Evolutionary conservation across 2,888 invertebrate species (phyloP).

Genomic region (Diogma glabrata): DNA sequence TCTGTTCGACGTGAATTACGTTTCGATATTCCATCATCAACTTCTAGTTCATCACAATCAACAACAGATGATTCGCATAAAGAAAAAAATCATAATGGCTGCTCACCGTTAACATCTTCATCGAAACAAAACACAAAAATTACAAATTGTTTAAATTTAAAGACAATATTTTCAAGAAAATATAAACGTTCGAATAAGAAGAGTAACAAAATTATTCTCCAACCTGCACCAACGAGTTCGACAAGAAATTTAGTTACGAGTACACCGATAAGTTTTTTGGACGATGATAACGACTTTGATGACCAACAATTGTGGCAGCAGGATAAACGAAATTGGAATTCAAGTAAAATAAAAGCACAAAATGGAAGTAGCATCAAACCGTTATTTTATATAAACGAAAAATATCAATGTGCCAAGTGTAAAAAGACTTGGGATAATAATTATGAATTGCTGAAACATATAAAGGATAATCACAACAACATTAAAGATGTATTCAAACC

Average conservation of each 20-base stretch:
- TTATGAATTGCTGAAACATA: constrained; percentile 16
- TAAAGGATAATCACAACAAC: constrained; percentile 14
- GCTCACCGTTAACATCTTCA: constrained; percentile 3
- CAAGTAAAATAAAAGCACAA: background rate
- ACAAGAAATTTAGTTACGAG: constrained; percentile 19
- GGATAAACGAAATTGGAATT: too few relatives aligned
- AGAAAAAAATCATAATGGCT: too few relatives aligned
- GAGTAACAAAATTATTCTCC: too few relatives aligned
- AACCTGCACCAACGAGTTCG: too few relatives aligned
- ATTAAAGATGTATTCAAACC: constrained; percentile 14
- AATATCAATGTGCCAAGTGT: constrained; percentile 19
- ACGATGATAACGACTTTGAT: constrained; percentile 11
- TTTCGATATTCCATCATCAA: constrained; percentile 18
- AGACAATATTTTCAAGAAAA: background rate
- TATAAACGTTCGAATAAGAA: background rate
- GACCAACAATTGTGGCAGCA: too few relatives aligned
- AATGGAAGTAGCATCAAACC: constrained; percentile 11
- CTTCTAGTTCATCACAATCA: too few relatives aligned
- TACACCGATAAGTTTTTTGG: constrained; percentile 18
- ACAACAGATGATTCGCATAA: background rate
- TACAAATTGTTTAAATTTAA: constrained; percentile 1
- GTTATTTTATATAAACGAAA: constrained; percentile 15
- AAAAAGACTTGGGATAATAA: constrained; percentile 16
- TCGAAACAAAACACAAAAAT: background rate
- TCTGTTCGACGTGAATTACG: constrained; percentile 18